These are phyloP conservation scores for Zapornia atra DNA, from an alignment of 2,113 vertebrate genomes.

Conservation along the genomic window DNA sequence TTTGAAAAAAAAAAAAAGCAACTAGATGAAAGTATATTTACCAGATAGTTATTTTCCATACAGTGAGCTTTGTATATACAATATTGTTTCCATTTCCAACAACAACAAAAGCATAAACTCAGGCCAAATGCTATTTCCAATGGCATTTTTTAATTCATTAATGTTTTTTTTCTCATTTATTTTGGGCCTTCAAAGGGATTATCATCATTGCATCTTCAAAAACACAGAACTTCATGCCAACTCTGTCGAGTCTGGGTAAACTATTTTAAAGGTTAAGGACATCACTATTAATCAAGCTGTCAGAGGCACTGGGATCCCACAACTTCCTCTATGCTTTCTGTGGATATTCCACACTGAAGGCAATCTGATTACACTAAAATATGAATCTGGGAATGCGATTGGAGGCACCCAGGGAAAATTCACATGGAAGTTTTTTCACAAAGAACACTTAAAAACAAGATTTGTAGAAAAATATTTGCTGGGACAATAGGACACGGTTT, in stretches of 20 bases:
- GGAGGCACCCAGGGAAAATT: not conserved
- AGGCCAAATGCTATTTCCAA: not conserved
- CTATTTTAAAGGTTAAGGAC: slow-evolving; percentile 11
- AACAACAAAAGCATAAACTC: not conserved
- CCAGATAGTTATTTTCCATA: not conserved
- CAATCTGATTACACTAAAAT: not conserved
- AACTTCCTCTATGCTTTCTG: not conserved
- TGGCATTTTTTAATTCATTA: not conserved
- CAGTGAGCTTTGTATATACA: not conserved
- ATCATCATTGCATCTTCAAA: not conserved
- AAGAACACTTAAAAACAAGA: not conserved
- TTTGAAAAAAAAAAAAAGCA: not conserved
- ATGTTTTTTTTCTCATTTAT: not conserved
- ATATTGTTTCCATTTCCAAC: not conserved
- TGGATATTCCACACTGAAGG: not conserved
- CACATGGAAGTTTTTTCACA: not conserved
- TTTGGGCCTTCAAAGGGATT: slow-evolving; percentile 17
- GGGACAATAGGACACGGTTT: not conserved
- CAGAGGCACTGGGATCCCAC: not conserved
- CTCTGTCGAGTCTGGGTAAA: not conserved
- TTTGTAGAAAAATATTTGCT: not conserved
- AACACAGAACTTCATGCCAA: not conserved
- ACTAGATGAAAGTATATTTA: not conserved
- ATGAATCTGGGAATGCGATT: not conserved
- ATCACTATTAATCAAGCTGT: not conserved